These are phyloP conservation scores for Anomalospiza imberbis DNA, from an alignment of 2,797 vertebrate genomes.

Conservation along the genomic window DNA sequence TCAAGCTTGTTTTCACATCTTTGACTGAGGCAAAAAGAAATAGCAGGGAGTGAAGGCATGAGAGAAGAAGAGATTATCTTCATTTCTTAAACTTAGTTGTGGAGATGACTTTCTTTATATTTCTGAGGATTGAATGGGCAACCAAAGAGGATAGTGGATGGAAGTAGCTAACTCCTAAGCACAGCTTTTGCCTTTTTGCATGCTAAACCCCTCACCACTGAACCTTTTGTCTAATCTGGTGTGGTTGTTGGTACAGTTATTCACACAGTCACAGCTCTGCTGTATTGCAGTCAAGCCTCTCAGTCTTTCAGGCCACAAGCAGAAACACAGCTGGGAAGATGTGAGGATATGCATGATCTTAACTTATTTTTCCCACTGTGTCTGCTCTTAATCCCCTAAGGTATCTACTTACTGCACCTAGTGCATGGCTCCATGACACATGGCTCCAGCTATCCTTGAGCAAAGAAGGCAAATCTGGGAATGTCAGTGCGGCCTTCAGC, in stretches of 20 bases:
- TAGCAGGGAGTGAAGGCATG: not conserved
- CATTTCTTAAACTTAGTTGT: not conserved
- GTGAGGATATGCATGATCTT: not conserved
- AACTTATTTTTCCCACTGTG: not conserved
- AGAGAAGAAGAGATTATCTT: not conserved
- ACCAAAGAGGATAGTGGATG: not conserved
- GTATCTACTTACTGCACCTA: not conserved
- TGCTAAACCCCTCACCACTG: not conserved
- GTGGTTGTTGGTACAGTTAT: not conserved
- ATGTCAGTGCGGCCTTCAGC: not conserved
- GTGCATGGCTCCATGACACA: not conserved
- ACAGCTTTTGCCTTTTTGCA: not conserved
- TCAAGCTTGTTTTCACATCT: slow-evolving; percentile 28
- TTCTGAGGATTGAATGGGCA: not conserved
- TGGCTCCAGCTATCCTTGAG: not conserved
- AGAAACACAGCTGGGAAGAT: not conserved
- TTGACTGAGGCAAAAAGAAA: not conserved
- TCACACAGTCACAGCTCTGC: not conserved
- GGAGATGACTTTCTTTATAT: not conserved
- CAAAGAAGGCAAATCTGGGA: not conserved
- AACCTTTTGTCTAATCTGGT: not conserved
- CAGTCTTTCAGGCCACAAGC: not conserved
- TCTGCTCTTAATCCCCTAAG: not conserved
- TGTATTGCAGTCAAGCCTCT: not conserved
- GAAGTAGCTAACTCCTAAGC: not conserved